Conservation (phyloP, 1,140 invertebrate genomes). For the Elysia chlorotica region DNA sequence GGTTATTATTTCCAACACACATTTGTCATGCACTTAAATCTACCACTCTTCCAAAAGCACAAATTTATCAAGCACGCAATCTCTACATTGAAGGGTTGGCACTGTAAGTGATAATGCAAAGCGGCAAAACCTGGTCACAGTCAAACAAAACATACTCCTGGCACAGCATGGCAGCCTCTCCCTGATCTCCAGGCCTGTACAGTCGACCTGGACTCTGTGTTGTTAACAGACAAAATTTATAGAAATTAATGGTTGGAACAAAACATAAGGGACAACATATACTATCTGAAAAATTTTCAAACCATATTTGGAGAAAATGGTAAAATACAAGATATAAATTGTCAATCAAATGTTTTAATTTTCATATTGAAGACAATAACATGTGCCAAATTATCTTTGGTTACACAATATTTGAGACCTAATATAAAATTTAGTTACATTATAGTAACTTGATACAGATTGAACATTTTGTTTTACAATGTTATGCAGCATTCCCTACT, state of each 20-base stretch:
- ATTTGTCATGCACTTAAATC: too few species aligned
- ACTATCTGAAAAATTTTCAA: not conserved
- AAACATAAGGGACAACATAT: not conserved
- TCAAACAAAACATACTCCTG: slow-evolving; percentile 55
- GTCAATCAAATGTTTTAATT: not conserved
- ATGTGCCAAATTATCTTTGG: too few species aligned
- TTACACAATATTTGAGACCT: too few species aligned
- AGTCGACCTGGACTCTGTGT: slow-evolving; percentile 52
- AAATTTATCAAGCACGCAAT: too few species aligned
- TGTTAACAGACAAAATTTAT: too few species aligned
- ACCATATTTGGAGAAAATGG: not conserved
- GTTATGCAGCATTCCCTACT: too few species aligned
- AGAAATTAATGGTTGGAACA: not conserved
- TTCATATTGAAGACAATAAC: not conserved
- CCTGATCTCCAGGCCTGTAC: slow-evolving; percentile 20
- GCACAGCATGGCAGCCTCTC: slow-evolving; percentile 32
- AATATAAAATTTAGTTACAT: too few species aligned
- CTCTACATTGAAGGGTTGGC: too few species aligned
- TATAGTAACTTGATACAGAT: too few species aligned
- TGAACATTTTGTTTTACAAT: too few species aligned
- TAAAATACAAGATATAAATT: not conserved
- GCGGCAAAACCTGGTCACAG: slow-evolving; percentile 41
- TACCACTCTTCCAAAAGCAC: too few species aligned
- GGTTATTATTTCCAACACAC: too few species aligned
- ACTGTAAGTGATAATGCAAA: slow-evolving; percentile 44